Percentiles rank a stretch among this genome's conserved stretches.
Evolutionary conservation across 1,140 invertebrate genomes (phyloP).

Genomic region (Drosophila lacertosa): DNA sequence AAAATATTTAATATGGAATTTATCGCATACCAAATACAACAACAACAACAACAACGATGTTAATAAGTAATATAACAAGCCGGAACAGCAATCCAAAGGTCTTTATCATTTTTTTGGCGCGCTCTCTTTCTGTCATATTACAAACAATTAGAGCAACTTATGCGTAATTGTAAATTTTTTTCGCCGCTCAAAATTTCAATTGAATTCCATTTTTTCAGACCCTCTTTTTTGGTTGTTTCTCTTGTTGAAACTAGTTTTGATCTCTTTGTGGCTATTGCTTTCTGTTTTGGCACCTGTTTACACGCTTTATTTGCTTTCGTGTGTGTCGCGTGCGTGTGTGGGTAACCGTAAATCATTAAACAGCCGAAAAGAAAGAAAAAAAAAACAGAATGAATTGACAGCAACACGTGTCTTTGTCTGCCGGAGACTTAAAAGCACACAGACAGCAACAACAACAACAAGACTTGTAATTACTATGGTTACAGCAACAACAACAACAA

Average conservation of each 20-base stretch:
- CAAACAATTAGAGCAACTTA: constrained; percentile 72
- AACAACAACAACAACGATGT: constrained; percentile 20
- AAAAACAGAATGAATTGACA: constrained; percentile 43
- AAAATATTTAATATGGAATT: not conserved
- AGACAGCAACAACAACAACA: constrained; percentile 15
- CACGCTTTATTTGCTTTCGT: constrained; percentile 43
- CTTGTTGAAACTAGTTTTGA: constrained; percentile 27
- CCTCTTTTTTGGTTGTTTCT: constrained; percentile 20
- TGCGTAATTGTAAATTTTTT: constrained; percentile 38
- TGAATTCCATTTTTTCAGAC: constrained; percentile 13
- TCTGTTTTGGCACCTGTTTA: constrained; percentile 75
- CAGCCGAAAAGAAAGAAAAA: not conserved
- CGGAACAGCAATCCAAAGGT: constrained; percentile 29
- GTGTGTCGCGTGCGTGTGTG: constrained; percentile 9
- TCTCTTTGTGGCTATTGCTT: constrained; percentile 41
- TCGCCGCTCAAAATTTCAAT: constrained; percentile 43
- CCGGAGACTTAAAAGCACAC: constrained; percentile 27
- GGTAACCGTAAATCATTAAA: constrained; percentile 49
- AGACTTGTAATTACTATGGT: constrained; percentile 33
- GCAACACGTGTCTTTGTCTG: constrained; percentile 49
- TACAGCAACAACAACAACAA: constrained; percentile 17
- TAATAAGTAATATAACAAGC: constrained; percentile 33
- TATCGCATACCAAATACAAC: constrained; percentile 2
- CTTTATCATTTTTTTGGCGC: constrained; percentile 2
- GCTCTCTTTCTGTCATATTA: constrained; percentile 50